Conservation (phyloP, 1,140 invertebrate genomes). For the Macrobrachium nipponense region DNA sequence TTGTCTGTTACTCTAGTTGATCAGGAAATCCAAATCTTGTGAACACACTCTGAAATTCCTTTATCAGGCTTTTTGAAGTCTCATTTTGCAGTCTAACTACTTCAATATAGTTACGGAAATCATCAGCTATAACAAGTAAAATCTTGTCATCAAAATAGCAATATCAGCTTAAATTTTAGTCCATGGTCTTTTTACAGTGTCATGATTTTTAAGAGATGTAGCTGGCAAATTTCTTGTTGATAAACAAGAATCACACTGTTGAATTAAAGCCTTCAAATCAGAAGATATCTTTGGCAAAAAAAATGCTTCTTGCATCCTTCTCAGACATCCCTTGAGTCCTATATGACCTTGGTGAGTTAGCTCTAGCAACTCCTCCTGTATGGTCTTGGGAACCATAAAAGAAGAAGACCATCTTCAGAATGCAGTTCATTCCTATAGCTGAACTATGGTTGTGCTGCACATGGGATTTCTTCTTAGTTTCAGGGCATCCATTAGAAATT, state of each 20-base stretch:
- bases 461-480: neutral
- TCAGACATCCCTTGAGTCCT: slow-evolving; percentile 4
- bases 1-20: slow-evolving; percentile 60
- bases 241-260: slow-evolving; percentile 30
- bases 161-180: slow-evolving; percentile 9
- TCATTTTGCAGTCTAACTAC: slow-evolving; percentile 38
- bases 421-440: neutral
- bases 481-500: too few species aligned
- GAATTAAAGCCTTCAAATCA: slow-evolving; percentile 4
- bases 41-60: slow-evolving; percentile 54
- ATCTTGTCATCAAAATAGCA: slow-evolving; percentile 13
- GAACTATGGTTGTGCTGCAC: neutral
- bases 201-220: neutral
- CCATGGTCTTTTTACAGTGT: slow-evolving; percentile 17
- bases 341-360: neutral
- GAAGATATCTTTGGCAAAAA: slow-evolving; percentile 20
- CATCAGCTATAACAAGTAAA: slow-evolving; percentile 63
- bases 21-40: slow-evolving; percentile 64
- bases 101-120: slow-evolving; percentile 64
- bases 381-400: neutral
- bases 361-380: too few species aligned
- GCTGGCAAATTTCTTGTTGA: neutral
- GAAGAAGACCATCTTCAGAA: neutral
- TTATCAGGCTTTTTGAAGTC: slow-evolving; percentile 49
- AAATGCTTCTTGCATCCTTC: slow-evolving; percentile 5